Conservation (phyloP, 2,113 vertebrate genomes). For the Atractosteus spatula region DNA sequence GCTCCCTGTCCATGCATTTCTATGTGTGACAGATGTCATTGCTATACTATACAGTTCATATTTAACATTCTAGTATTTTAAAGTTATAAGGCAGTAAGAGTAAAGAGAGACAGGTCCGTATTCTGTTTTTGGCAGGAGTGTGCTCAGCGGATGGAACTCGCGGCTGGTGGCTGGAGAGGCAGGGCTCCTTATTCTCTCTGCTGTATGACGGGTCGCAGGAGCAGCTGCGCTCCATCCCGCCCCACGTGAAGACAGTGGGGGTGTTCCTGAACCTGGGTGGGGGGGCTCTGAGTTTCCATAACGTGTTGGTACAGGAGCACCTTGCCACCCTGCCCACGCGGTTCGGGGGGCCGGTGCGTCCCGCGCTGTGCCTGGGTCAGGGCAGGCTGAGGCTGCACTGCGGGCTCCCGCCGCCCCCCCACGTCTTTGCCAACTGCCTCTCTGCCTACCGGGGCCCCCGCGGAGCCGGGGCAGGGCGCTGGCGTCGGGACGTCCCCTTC, state of each 20-base stretch:
- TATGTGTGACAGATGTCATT: too few species aligned
- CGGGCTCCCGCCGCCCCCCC: constrained; percentile 47
- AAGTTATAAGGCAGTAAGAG: too few species aligned
- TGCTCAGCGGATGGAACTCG: constrained; percentile 33
- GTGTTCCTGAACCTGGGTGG: constrained; percentile 61
- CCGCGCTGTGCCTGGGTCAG: constrained; percentile 51
- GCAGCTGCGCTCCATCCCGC: constrained; percentile 48
- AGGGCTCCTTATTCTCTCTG: constrained; percentile 30
- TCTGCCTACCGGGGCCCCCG: constrained; percentile 42
- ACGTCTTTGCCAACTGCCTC: constrained; percentile 49
- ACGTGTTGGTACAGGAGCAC: constrained; percentile 59
- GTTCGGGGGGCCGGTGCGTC: constrained; percentile 46
- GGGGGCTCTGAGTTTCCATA: constrained; percentile 56
- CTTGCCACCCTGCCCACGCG: constrained; percentile 48
- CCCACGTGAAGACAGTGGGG: constrained; percentile 54
- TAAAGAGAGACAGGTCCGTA: too few species aligned
- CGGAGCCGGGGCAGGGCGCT: constrained; percentile 21
- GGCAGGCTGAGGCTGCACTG: constrained; percentile 52
- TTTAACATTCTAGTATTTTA: too few species aligned
- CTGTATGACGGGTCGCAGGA: constrained; percentile 51
- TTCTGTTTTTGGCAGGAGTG: constrained; percentile 46
- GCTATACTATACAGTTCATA: too few species aligned
- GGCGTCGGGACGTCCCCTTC: constrained; percentile 47
- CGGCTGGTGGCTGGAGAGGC: constrained; percentile 57
- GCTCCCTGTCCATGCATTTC: too few species aligned